phyloP scores from a whole-genome alignment of 2,797 vertebrate genomes.

The Crocidura indochinensis region DNA sequence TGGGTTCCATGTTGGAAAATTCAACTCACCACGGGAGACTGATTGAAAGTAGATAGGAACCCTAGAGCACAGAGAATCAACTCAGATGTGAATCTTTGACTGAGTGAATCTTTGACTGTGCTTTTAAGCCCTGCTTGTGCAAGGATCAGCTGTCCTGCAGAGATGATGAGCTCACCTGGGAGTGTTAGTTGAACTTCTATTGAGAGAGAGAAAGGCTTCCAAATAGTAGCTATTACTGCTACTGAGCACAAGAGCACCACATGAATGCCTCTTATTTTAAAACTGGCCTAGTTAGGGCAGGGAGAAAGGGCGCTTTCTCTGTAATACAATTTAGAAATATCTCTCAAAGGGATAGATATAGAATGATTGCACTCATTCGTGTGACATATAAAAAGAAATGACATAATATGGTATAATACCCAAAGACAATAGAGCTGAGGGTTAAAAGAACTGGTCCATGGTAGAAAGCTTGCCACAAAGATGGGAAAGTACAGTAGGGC shows the following conservation, averaged over 20 bases:
- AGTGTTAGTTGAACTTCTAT: background rate
- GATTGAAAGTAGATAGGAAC: background rate
- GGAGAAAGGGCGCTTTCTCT: background rate
- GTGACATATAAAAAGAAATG: too few relatives aligned
- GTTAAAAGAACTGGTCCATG: too few relatives aligned
- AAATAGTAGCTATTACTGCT: background rate
- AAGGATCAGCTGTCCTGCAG: background rate
- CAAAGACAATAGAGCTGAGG: too few relatives aligned
- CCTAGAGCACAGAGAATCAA: background rate
- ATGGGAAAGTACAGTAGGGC: too few relatives aligned
- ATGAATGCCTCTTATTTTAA: constrained; percentile 22
- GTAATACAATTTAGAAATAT: constrained; percentile 26
- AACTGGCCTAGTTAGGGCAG: background rate
- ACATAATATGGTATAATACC: too few relatives aligned
- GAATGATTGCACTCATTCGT: too few relatives aligned
- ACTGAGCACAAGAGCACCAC: background rate
- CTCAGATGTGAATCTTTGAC: background rate
- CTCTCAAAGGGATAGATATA: background rate
- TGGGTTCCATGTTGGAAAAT: background rate
- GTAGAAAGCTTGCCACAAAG: too few relatives aligned
- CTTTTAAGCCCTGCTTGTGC: background rate
- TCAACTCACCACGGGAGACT: background rate
- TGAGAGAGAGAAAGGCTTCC: background rate
- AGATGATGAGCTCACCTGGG: background rate
- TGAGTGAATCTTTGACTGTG: background rate